Percentiles rank a stretch among this genome's conserved stretches.
phyloP scores from a whole-genome alignment of 1,140 invertebrate genomes.

The Pollicipes pollicipes region DNA sequence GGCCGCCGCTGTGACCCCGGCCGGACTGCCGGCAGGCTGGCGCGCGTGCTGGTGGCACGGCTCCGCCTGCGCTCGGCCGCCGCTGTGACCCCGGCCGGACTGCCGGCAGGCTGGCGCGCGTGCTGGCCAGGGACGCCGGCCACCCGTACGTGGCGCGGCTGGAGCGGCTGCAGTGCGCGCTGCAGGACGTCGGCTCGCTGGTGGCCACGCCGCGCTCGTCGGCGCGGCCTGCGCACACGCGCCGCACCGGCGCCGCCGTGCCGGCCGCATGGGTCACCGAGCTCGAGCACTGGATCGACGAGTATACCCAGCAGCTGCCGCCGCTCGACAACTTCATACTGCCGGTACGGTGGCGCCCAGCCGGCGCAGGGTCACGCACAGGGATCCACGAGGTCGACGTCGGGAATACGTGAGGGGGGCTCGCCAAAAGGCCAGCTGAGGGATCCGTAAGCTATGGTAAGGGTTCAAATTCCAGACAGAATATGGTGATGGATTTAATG shows the following conservation, averaged over 20 bases:
- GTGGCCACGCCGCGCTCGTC: constrained; percentile 41
- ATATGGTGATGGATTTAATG: too few relatives aligned
- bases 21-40: constrained; percentile 15
- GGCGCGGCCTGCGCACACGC: constrained; percentile 36
- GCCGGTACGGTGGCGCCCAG: too few relatives aligned
- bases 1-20: too few relatives aligned
- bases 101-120: constrained; percentile 23
- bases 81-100: too few relatives aligned
- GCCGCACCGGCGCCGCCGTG: constrained; percentile 40
- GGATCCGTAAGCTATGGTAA: too few relatives aligned
- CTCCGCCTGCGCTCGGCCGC: too few relatives aligned
- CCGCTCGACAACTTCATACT: constrained; percentile 56
- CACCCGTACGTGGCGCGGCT: constrained; percentile 43
- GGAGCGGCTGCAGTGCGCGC: constrained; percentile 51
- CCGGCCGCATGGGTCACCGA: constrained; percentile 43
- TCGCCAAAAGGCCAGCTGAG: too few relatives aligned
- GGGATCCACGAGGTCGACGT: too few relatives aligned
- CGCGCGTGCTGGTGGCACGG: constrained; percentile 37
- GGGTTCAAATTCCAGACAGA: too few relatives aligned
- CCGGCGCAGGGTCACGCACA: too few relatives aligned
- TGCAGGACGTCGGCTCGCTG: constrained; percentile 51
- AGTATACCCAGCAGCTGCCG: constrained; percentile 45
- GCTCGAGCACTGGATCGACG: constrained; percentile 54
- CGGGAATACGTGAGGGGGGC: too few relatives aligned
- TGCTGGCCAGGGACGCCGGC: constrained; percentile 38